These are phyloP conservation scores for Sebastiscus albofasciatus DNA, from an alignment of 2,797 vertebrate genomes.

Conservation along the genomic window DNA sequence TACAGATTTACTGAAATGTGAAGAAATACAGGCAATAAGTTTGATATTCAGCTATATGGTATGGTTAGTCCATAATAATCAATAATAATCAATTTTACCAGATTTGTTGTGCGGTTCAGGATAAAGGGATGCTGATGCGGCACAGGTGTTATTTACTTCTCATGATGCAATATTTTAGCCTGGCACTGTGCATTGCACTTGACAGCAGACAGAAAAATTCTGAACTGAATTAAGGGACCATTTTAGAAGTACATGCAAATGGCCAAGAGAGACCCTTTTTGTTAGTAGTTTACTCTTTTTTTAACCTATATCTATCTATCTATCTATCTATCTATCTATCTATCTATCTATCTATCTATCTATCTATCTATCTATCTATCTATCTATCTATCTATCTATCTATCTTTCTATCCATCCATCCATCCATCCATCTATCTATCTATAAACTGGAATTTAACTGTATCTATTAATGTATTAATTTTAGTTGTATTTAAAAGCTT, in stretches of 20 bases:
- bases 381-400: background rate
- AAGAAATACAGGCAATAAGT: background rate
- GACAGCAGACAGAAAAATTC: background rate
- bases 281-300: background rate
- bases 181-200: background rate
- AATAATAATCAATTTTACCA: background rate
- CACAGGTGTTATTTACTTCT: background rate
- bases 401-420: too few species aligned
- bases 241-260: background rate
- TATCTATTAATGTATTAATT: too few species aligned
- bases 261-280: background rate
- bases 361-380: too few species aligned
- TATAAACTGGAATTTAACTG: too few species aligned
- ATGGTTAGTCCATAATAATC: background rate
- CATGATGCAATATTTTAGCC: background rate
- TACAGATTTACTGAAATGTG: background rate
- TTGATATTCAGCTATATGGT: background rate
- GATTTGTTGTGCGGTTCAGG: background rate
- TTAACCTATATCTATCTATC: too few species aligned
- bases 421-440: too few species aligned
- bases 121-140: background rate
- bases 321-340: too few species aligned
- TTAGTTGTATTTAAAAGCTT: too few species aligned
- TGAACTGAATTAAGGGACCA: background rate
- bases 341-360: too few species aligned